Conservation (phyloP, 2,797 vertebrate genomes). For the Hippopotamyrus pictus region DNA sequence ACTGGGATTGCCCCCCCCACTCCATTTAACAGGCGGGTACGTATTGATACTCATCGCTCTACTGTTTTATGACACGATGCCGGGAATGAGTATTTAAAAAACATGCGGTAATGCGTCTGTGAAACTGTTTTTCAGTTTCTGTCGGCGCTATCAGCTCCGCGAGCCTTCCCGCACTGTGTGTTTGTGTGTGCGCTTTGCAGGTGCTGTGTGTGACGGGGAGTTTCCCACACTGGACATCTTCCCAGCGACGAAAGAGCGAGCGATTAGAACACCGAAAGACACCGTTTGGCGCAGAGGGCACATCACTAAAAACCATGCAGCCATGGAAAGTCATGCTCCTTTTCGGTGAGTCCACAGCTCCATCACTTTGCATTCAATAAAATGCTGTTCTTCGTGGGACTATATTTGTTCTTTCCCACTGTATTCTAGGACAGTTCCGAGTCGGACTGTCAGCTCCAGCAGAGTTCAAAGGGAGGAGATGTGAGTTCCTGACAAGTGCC, state of each 20-base stretch:
- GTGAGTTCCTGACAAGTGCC: constrained; percentile 43
- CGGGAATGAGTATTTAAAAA: not conserved
- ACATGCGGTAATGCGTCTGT: not conserved
- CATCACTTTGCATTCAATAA: not conserved
- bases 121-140: not conserved
- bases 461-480: constrained; percentile 40
- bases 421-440: constrained; percentile 33
- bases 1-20: not conserved
- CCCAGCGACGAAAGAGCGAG: not conserved
- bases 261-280: not conserved
- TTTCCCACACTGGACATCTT: not conserved
- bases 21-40: not conserved
- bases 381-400: too few relatives aligned
- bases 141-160: not conserved
- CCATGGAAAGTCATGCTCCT: not conserved
- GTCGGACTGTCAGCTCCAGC: constrained; percentile 26
- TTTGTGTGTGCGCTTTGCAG: constrained; percentile 16
- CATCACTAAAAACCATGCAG: not conserved
- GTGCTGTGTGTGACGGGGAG: constrained; percentile 13
- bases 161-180: not conserved
- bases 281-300: not conserved
- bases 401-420: not conserved
- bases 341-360: not conserved
- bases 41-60: not conserved
- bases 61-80: not conserved